These are phyloP conservation scores for Protomyctophum bolini DNA, from an alignment of 2,113 vertebrate genomes.

Conservation along the genomic window DNA sequence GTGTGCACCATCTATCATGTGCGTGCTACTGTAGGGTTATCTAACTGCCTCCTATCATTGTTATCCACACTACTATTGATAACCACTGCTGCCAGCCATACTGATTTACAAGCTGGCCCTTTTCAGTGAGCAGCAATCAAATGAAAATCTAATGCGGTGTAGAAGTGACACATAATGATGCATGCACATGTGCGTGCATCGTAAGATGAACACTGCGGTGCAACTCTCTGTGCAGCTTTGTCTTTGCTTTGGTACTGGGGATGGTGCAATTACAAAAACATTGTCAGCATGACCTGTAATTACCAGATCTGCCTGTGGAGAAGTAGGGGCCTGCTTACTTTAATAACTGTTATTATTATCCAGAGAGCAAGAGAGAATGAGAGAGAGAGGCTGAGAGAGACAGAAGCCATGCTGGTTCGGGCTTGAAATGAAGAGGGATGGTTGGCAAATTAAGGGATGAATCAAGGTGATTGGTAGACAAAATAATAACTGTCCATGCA, in stretches of 20 bases:
- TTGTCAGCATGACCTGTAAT: constrained; percentile 76
- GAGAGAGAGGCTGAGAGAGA: constrained; percentile 42
- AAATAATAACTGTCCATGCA: constrained; percentile 48
- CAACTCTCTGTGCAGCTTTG: constrained; percentile 56
- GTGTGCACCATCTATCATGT: constrained; percentile 24
- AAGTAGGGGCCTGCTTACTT: constrained; percentile 64
- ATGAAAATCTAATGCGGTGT: constrained; percentile 44
- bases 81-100: constrained; percentile 38
- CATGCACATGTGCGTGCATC: constrained; percentile 31
- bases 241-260: constrained; percentile 62
- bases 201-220: constrained; percentile 41
- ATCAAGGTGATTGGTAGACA: constrained; percentile 62
- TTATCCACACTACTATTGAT: constrained; percentile 54
- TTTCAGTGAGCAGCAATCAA: constrained; percentile 40
- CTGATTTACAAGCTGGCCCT: constrained; percentile 48
- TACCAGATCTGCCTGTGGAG: constrained; percentile 69
- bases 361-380: constrained; percentile 43
- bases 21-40: constrained; percentile 16
- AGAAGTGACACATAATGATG: constrained; percentile 49
- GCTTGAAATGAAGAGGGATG: constrained; percentile 55
- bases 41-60: constrained; percentile 37
- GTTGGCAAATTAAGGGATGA: constrained; percentile 57
- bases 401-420: constrained; percentile 25
- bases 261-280: constrained; percentile 75
- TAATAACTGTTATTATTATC: constrained; percentile 80